Conservation (phyloP, 2,797 vertebrate species). For the Pipistrellus pygmaeus region DNA sequence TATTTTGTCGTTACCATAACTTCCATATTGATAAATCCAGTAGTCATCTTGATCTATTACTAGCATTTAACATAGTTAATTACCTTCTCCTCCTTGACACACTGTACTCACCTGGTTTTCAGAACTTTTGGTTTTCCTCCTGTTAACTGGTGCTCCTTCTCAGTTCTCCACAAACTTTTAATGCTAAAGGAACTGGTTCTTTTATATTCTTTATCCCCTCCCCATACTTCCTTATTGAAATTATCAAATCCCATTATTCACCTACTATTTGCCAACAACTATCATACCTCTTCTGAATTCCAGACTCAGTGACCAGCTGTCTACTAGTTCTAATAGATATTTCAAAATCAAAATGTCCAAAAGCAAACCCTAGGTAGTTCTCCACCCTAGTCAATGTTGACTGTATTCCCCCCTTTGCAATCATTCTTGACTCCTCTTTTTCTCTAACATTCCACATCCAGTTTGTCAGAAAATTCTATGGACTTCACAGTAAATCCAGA, state of each 20-base stretch:
- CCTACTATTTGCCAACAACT: not conserved
- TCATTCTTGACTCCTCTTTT: not conserved
- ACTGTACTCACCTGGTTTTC: not conserved
- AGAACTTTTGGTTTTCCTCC: not conserved
- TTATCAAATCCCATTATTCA: not conserved
- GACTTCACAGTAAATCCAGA: not conserved
- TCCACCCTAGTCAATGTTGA: not conserved
- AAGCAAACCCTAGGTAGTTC: not conserved
- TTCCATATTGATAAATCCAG: not conserved
- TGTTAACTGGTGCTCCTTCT: not conserved
- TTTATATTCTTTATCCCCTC: not conserved
- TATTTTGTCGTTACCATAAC: not conserved
- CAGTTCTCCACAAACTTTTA: not conserved
- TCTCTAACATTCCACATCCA: not conserved
- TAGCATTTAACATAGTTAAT: not conserved
- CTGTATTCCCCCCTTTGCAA: not conserved
- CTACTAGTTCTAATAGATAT: not conserved
- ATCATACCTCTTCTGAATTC: not conserved
- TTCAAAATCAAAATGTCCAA: conserved; percentile 25
- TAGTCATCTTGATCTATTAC: not conserved
- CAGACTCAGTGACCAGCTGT: not conserved
- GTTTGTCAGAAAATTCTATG: not conserved
- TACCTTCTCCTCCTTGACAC: not conserved
- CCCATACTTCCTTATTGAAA: not conserved
- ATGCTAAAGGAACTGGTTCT: not conserved